Evolutionary conservation across 2,113 vertebrate genomes (phyloP), one percentile per base, ranked within the genome.

Genomic region (Phaethornis superciliosus): DNA sequence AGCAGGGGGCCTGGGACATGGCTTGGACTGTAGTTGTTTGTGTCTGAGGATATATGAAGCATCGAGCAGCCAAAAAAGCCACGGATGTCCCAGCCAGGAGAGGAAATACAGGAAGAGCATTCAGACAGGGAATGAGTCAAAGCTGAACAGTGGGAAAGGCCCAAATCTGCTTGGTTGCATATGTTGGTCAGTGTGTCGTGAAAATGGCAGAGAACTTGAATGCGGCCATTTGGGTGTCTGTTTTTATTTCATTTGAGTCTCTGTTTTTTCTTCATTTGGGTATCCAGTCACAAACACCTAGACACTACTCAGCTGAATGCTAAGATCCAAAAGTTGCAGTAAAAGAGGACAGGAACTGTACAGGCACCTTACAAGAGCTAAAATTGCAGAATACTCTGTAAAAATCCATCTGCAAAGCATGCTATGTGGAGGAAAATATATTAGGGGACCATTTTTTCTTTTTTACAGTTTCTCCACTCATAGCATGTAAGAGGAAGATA

Each of bases 71-170:
- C 44, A 71, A 10, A 79, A 82, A 79, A 82, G 13, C 26, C 46
- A 51, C 2, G 2, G 30, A 35, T 65, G 17, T 80, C n/a, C 6
- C 47, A 77, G 37, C 20, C 68, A 77, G 75, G 24, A 85, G 10
- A 27, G 24, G 18, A 63, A 75, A 59, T 7, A 19, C 14, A 64
- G 67, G 71, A 90, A 81, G 10, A 17, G 33, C 9, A 15, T 82
- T 85, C 79, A 82, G 40, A 68, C 49, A 76, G 54, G 40, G 64
- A 70, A 77, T 54, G 71, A 60, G 35, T 69, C 69, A 81, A 91
- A 65, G 28, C 15, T 64, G 40, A 68, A 56, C 13, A 33, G 32
- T 21, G 54, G 60, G 84, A 85, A 85, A 80, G 26, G 9, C n/a
- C 28, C 2, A 3, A 46, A 69, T 58, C 46, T 74, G 8, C 47